Base-by-base conservation (phyloP, 2,113 vertebrate genomes). In the Prolemur simus region DNA sequence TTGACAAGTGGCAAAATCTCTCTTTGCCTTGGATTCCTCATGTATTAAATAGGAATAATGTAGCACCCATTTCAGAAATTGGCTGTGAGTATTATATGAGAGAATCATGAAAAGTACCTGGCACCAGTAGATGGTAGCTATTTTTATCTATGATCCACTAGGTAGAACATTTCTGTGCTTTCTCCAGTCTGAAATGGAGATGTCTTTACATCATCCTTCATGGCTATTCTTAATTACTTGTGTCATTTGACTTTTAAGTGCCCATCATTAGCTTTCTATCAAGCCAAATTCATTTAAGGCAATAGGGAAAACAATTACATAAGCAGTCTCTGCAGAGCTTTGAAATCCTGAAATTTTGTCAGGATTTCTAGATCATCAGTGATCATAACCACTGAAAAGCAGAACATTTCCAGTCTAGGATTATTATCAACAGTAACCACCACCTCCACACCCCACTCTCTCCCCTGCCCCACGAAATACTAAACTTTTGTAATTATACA, bases 101-200 rank as follows among this genome's bases (percentile, higher is more conserved):
- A 87, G 76, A 88, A 87, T 84, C 73, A 34, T 84, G 76, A 89
- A 89, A 97, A 97, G 91, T 95, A 84, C 92, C 96, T 97, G 92
- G 92, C 95, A 97, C 56, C 63, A 21, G 56, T 34, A 23, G 29
- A 69, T 37, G 49, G 76, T 10, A 54, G 87, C 90, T 96, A 94
- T 97, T 98, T 97, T 97, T 96, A 95, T 92, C 94, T 39, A 73
- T 91, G 92, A 95, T 71, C 92, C 85, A 95, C 69, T n/a, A 95
- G 92, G 88, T 84, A 89, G 93, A 95, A 56, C 60, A 81, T 83
- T 91, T 88, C 89, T 96, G 87, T 32, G 87, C 63, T 86, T 68
- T 71, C 52, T 82, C n/a, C 5, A 34, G 58, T 39, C 74, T 80
- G 97, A 93, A 95, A 93, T 84, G 68, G 89, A 94, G 92, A 95